Base-by-base conservation (phyloP, 2,113 vertebrate genomes). In the Forbesichthys agassizii region DNA sequence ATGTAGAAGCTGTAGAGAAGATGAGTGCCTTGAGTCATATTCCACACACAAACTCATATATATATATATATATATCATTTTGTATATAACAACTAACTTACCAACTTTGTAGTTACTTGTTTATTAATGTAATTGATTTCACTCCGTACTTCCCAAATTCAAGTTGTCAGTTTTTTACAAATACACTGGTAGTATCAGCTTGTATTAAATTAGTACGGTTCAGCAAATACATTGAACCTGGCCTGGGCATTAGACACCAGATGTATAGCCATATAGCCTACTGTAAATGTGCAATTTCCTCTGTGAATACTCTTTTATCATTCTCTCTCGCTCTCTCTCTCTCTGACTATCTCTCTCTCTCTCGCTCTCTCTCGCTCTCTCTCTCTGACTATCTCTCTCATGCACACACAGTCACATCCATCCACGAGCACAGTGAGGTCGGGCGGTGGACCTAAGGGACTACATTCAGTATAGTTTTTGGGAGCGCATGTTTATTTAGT, bases 141-240 rank as follows among this genome's bases (percentile, higher is more conserved):
- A 1, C 10, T 10, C 16, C 1, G 6, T 56, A 10, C 2, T 7
- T 20, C 16, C 10, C 5, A 3, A 16, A 18, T 20, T 6, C 7
- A 56, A 56, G 54, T 18, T 9, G 20, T 8, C 8, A 16, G 20
- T 10, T 16, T 18, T 16, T 16, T 55, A 55, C 18, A 55, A n/a
- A 6, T 18, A 8, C 6, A 55, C 14, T n/a, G 14, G 53, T 18
- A 55, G 5, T 2, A 51, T 16, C n/a, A 27, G 27, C 2, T 52
- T 42, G 13, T 51, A 11, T 16, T 47, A n/a, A 4, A 0, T 9
- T 63, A 1, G 71, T 1, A 61, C 56, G 58, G 11, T 48, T 9
- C 55, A n/a, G 61, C 83, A 87, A 80, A 84, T 88, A 92, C 89
- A 88, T 92, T 85, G 18, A 73, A 49, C 63, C 70, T 66, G 62